Evolutionary conservation across 2,113 vertebrate species (phyloP).

Genomic region (Sylvietta virens): DNA sequence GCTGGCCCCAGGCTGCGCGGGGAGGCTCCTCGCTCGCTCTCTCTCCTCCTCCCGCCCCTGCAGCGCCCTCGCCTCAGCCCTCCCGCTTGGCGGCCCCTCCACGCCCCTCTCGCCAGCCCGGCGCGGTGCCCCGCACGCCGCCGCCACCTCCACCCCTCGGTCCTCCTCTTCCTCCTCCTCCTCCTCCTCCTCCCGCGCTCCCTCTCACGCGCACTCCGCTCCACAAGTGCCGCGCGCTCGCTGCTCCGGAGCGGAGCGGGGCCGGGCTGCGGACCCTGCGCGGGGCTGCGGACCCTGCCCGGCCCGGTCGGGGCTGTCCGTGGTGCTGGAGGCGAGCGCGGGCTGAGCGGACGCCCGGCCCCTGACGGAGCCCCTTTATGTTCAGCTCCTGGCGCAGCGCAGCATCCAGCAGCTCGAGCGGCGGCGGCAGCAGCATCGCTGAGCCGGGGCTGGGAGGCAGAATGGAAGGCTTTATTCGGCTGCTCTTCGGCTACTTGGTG

Average conservation of each 20-base stretch:
- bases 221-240: slow-evolving; percentile 74
- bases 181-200: slow-evolving; percentile 14
- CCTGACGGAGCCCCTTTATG: slow-evolving; percentile 71
- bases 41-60: not conserved
- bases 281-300: not conserved
- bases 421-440: slow-evolving; percentile 57
- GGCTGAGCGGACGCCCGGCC: slow-evolving; percentile 66
- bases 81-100: slow-evolving; percentile 23
- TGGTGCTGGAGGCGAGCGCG: slow-evolving; percentile 60
- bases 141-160: slow-evolving; percentile 43
- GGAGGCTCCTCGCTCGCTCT: not conserved
- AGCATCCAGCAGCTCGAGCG: slow-evolving; percentile 67
- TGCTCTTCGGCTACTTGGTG: slow-evolving; percentile 89
- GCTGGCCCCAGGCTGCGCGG: not conserved
- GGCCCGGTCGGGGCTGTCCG: slow-evolving; percentile 53
- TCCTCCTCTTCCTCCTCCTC: slow-evolving; percentile 60
- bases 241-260: not conserved
- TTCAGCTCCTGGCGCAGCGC: slow-evolving; percentile 70
- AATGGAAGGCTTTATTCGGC: slow-evolving; percentile 77
- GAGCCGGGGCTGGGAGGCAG: slow-evolving; percentile 70
- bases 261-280: not conserved
- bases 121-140: slow-evolving; percentile 20
- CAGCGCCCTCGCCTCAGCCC: not conserved
- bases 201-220: slow-evolving; percentile 35
- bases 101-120: not conserved